Conservation (phyloP, 1,140 invertebrate species). For the Steinernema feltiae region DNA sequence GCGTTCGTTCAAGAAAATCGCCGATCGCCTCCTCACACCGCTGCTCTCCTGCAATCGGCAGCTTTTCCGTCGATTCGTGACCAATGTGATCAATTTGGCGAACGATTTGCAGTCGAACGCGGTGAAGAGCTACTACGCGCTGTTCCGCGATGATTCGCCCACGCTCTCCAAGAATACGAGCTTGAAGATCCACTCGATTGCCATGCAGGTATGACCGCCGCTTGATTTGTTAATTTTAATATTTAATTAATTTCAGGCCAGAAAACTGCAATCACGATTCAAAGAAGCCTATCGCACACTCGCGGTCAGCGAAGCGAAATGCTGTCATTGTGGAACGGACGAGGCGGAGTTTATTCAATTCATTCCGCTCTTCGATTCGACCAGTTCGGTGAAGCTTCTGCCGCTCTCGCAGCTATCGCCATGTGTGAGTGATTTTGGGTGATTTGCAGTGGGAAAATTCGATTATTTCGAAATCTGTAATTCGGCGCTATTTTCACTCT, state of each 20-base stretch:
- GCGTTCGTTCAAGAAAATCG: slow-evolving; percentile 24
- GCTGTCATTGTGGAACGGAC: slow-evolving; percentile 22
- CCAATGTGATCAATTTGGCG: slow-evolving; percentile 27
- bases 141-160: slow-evolving; percentile 18
- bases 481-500: too few relatives aligned
- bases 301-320: neutral
- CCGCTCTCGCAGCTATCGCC: slow-evolving; percentile 37
- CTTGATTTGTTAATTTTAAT: too few relatives aligned
- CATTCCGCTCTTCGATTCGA: slow-evolving; percentile 30
- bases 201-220: slow-evolving; percentile 34
- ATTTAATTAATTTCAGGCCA: too few relatives aligned
- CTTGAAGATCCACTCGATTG: slow-evolving; percentile 36
- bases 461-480: too few relatives aligned
- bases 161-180: slow-evolving; percentile 8
- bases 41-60: slow-evolving; percentile 46
- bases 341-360: slow-evolving; percentile 36
- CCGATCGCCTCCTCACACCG: slow-evolving; percentile 33
- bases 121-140: slow-evolving; percentile 37
- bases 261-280: neutral
- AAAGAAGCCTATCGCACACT: slow-evolving; percentile 17
- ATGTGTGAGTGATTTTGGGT: slow-evolving; percentile 40
- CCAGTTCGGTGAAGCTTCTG: slow-evolving; percentile 26
- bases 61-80: slow-evolving; percentile 32
- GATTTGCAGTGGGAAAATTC: too few relatives aligned
- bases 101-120: slow-evolving; percentile 33